Base-by-base conservation (phyloP, 1,140 invertebrate genomes). In the Bombus haemorrhoidalis region DNA sequence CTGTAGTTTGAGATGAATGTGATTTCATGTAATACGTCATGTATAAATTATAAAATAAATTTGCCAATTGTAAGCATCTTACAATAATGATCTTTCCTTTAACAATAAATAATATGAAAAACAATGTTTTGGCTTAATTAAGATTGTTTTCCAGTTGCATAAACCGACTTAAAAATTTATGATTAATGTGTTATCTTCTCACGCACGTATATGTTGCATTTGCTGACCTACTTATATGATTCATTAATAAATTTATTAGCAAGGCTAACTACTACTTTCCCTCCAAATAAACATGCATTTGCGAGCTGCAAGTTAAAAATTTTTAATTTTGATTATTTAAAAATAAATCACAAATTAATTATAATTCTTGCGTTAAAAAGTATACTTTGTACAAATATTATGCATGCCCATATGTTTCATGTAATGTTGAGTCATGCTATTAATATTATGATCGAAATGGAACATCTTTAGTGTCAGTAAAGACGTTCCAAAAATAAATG, bases 31-130 rank as follows among this genome's bases (percentile, higher is more conserved):
- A 94, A 90, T 82, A 90, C 92, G 91, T 87, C 89, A 88, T 94
- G 93, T 94, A 93, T 94, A 94, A 94, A 95, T 92, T 89, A 89
- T 76, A 90, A 90, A 94, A 95, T 95, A 94, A 94, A 95, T 94
- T 91, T 93, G 89, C 88, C 90, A 86, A 91, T 91, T 91, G 88
- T 90, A 91, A 90, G 90, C 74, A 93, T 89, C 87, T 91, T 91
- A 91, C 59, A 32, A 83, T 72, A 39, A 83, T 32, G 39, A 62
- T 80, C 37, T 66, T 64, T 37, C 37, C 18, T 64, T 86, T 74
- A 53, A 59, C 18, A 37, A 59, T 84, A 57, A 84, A 79, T 32
- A 15, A 39, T 32, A n/a, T 9, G 0, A n/a, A 39, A 68, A 76
- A 69, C 28, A 64, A 22, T 75, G 28, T 15, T 75, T 22, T 75